phyloP scores from a whole-genome alignment of 1,140 invertebrate species.

The Battus philenor region DNA sequence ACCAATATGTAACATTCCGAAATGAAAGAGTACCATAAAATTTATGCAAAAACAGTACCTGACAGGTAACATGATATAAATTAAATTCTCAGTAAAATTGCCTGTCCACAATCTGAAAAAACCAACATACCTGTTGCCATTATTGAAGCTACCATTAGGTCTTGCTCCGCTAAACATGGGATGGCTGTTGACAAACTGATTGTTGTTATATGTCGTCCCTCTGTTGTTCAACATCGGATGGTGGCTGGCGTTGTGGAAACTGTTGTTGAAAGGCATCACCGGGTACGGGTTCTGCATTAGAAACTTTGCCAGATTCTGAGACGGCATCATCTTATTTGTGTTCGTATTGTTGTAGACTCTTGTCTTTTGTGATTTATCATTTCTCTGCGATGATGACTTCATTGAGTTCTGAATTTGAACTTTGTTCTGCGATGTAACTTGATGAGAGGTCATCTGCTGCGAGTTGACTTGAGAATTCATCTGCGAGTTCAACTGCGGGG shows the following conservation, averaged over 20 bases:
- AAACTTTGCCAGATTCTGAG: slow-evolving; percentile 67
- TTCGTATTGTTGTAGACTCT: slow-evolving; percentile 53
- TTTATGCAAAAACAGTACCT: too few relatives aligned
- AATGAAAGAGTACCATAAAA: too few relatives aligned
- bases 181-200: slow-evolving; percentile 37
- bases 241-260: slow-evolving; percentile 61
- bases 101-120: too few relatives aligned
- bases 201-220: slow-evolving; percentile 31
- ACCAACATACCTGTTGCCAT: slow-evolving; percentile 37
- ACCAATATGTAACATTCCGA: too few relatives aligned
- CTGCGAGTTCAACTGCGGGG: slow-evolving; percentile 10
- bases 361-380: slow-evolving; percentile 38
- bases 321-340: slow-evolving; percentile 53
- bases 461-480: too few relatives aligned
- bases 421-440: slow-evolving; percentile 20
- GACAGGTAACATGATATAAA: too few relatives aligned
- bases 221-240: slow-evolving; percentile 58
- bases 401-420: slow-evolving; percentile 27
- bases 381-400: slow-evolving; percentile 22
- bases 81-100: too few relatives aligned
- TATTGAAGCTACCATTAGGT: slow-evolving; percentile 46
- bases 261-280: slow-evolving; percentile 66
- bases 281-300: slow-evolving; percentile 78
- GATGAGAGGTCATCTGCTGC: slow-evolving; percentile 7
- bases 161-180: slow-evolving; percentile 38